These are phyloP conservation scores for Melanargia galathea DNA, from an alignment of 2,888 invertebrate genomes.

Conservation along the genomic window DNA sequence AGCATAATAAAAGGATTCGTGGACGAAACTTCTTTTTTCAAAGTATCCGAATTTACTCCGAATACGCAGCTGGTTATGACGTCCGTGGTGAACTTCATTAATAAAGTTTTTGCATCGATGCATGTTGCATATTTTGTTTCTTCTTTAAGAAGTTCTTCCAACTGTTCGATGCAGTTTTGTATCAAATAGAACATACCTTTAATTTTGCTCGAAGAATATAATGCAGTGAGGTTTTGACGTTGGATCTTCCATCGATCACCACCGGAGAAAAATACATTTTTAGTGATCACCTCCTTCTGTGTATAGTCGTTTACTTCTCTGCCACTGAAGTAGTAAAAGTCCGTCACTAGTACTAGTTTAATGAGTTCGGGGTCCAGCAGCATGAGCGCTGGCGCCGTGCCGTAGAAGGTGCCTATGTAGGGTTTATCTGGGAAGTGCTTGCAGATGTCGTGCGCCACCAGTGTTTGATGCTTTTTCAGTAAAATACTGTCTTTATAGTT, in stretches of 20 bases:
- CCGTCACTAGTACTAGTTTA: conserved; percentile 47
- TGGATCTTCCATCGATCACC: not conserved
- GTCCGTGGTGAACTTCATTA: not conserved
- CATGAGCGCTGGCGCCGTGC: conserved; percentile 61
- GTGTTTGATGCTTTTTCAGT: conserved; percentile 48
- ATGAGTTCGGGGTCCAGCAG: conserved; percentile 59
- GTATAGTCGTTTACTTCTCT: not conserved
- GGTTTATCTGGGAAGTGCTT: conserved; percentile 54
- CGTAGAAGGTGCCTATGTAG: conserved; percentile 61
- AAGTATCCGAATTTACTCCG: not conserved
- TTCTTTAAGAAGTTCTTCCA: not conserved
- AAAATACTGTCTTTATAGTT: conserved; percentile 57
- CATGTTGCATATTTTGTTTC: not conserved
- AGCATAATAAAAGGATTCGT: not conserved
- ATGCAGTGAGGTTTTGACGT: not conserved
- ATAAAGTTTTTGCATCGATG: not conserved
- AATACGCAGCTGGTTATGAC: not conserved
- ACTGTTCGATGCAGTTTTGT: not conserved
- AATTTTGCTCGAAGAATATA: not conserved
- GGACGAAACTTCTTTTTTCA: not conserved
- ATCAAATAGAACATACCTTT: conserved; percentile 5
- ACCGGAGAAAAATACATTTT: not conserved
- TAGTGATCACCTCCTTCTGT: not conserved
- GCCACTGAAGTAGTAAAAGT: conserved; percentile 2
- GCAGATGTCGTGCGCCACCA: conserved; percentile 51